A percentile compares a stretch with the other conserved stretches of the same genome.
Evolutionary conservation across 1,140 invertebrate genomes (phyloP).

Genomic region (Akabosia matsudoensis): DNA sequence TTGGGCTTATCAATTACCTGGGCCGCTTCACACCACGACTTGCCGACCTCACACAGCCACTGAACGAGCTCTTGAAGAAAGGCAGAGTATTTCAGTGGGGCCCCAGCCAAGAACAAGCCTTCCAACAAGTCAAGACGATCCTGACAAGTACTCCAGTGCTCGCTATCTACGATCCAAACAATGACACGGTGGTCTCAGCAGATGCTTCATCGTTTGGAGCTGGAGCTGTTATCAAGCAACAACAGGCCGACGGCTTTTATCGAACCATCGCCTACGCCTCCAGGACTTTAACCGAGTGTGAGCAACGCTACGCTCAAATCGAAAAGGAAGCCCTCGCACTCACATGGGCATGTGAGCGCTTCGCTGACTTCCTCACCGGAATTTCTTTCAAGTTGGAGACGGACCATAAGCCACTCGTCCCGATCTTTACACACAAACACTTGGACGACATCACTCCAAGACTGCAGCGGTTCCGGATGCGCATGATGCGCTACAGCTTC

Average conservation of each 20-base stretch:
- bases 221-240: constrained; percentile 47
- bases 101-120: constrained; percentile 45
- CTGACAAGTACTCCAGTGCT: constrained; percentile 25
- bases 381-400: constrained; percentile 47
- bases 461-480: constrained; percentile 51
- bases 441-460: constrained; percentile 49
- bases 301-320: constrained; percentile 48
- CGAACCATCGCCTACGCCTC: constrained; percentile 49
- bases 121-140: constrained; percentile 40
- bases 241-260: constrained; percentile 16
- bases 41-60: constrained; percentile 41
- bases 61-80: constrained; percentile 48
- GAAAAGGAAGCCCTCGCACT: constrained; percentile 50
- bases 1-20: constrained; percentile 50
- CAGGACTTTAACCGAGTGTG: constrained; percentile 40
- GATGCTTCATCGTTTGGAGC: constrained; percentile 48
- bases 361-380: constrained; percentile 47
- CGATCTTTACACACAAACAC: constrained; percentile 46
- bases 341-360: constrained; percentile 46
- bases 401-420: constrained; percentile 49
- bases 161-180: constrained; percentile 7
- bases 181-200: constrained; percentile 14
- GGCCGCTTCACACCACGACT: constrained; percentile 50
- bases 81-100: constrained; percentile 47
- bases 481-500: constrained; percentile 50